phyloP scores from a whole-genome alignment of 2,888 invertebrate species.

The Tenthredo mesomela region DNA sequence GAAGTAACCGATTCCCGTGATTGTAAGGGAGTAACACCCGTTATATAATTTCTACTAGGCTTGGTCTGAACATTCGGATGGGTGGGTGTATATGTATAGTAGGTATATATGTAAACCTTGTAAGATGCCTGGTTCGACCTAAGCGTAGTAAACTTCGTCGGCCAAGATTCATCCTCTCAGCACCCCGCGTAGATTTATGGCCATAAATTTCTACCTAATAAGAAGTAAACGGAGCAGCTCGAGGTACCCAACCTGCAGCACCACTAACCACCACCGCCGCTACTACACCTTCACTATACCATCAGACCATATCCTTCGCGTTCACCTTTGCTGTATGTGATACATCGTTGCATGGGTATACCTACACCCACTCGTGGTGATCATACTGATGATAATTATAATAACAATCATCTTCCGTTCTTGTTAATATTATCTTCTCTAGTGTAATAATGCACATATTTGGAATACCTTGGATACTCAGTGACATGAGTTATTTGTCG shows the following conservation, averaged over 20 bases:
- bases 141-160: constrained; percentile 64
- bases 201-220: constrained; percentile 69
- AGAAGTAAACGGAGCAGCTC: constrained; percentile 57
- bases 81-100: not conserved
- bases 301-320: not conserved
- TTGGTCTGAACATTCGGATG: constrained; percentile 24
- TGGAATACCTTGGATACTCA: constrained; percentile 10
- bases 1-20: not conserved
- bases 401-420: constrained; percentile 33
- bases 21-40: constrained; percentile 28
- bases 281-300: constrained; percentile 28
- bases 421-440: constrained; percentile 32
- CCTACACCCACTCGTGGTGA: constrained; percentile 8
- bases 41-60: constrained; percentile 9
- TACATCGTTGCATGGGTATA: not conserved
- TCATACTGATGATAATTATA: constrained; percentile 42
- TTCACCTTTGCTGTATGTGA: constrained; percentile 15
- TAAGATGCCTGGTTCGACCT: constrained; percentile 49
- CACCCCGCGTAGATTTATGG: constrained; percentile 69
- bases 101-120: constrained; percentile 21
- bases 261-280: constrained; percentile 33
- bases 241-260: constrained; percentile 41
- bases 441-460: constrained; percentile 49
- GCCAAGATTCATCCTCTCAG: constrained; percentile 70
- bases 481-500: constrained; percentile 40